A percentile compares a stretch with the other conserved stretches of the same genome.
phyloP scores from a whole-genome alignment of 1,140 invertebrate genomes.

The Drosophila grimshawi region DNA sequence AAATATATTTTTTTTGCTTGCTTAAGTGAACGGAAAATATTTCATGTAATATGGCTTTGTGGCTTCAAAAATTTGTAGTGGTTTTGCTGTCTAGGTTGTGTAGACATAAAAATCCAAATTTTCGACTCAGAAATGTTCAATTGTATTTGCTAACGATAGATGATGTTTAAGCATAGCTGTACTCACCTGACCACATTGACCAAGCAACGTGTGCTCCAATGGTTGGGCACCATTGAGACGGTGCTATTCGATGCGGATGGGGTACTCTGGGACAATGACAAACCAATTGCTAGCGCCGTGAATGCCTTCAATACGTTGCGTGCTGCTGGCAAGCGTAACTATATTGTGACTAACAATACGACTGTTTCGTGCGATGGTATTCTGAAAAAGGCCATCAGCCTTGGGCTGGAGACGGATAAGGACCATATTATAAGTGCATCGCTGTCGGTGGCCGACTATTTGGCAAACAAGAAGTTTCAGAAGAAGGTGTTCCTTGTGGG shows the following conservation, averaged over 20 bases:
- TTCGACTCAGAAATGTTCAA: not conserved
- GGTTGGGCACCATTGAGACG: constrained; percentile 47
- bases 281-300: constrained; percentile 27
- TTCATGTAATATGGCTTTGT: not conserved
- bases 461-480: constrained; percentile 44
- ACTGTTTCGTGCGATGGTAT: not conserved
- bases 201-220: constrained; percentile 50
- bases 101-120: not conserved
- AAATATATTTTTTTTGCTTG: too few relatives aligned
- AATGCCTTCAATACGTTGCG: constrained; percentile 48
- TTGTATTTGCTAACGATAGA: not conserved
- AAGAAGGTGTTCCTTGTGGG: constrained; percentile 59
- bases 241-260: constrained; percentile 68
- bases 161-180: constrained; percentile 59
- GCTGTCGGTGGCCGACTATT: constrained; percentile 36
- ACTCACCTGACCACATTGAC: constrained; percentile 50
- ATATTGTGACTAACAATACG: constrained; percentile 55
- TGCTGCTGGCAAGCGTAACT: constrained; percentile 22
- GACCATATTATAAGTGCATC: constrained; percentile 23
- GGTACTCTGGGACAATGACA: constrained; percentile 55
- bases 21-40: not conserved
- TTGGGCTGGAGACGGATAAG: constrained; percentile 25
- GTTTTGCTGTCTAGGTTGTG: not conserved
- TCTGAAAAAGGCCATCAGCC: constrained; percentile 28
- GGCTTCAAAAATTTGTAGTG: not conserved